These are phyloP conservation scores for Hololepta plana DNA, from an alignment of 2,888 invertebrate genomes.

Conservation along the genomic window DNA sequence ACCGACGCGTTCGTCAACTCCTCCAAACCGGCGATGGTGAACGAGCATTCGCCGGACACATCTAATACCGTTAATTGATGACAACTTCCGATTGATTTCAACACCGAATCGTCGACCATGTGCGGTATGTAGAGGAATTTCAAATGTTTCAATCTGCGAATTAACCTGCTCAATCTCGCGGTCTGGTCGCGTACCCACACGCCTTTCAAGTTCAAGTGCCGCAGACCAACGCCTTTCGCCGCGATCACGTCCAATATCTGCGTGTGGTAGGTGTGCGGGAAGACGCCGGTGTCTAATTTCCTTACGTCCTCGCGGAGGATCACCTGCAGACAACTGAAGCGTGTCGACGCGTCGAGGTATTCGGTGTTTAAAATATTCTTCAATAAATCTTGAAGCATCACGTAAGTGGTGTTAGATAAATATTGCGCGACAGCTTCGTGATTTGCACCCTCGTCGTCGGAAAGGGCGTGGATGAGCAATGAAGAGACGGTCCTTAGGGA, in stretches of 20 bases:
- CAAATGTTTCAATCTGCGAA: constrained; percentile 38
- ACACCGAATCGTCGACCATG: constrained; percentile 48
- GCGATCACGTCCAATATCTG: constrained; percentile 46
- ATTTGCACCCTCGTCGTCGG: constrained; percentile 34
- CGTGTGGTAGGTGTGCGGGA: constrained; percentile 52
- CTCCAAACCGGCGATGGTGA: constrained; percentile 44
- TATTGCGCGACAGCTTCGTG: constrained; percentile 28
- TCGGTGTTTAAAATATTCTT: constrained; percentile 44
- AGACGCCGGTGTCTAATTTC: constrained; percentile 45
- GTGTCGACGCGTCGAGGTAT: constrained; percentile 45
- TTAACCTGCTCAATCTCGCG: constrained; percentile 38
- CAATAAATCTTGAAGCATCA: constrained; percentile 49
- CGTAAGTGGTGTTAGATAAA: constrained; percentile 34
- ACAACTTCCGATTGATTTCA: constrained; percentile 38
- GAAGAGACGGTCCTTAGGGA: constrained; percentile 8
- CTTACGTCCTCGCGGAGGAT: constrained; percentile 46
- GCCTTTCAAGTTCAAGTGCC: constrained; percentile 44
- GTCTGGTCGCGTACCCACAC: constrained; percentile 56
- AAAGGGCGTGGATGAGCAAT: constrained; percentile 24
- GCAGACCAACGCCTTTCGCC: constrained; percentile 42
- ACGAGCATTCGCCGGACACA: constrained; percentile 51
- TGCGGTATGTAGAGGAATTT: constrained; percentile 47
- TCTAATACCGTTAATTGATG: constrained; percentile 40
- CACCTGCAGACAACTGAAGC: constrained; percentile 45
- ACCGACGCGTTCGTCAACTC: constrained; percentile 35